These are phyloP conservation scores for Scleropages formosus DNA, from an alignment of 2,797 vertebrate genomes.

Conservation along the genomic window DNA sequence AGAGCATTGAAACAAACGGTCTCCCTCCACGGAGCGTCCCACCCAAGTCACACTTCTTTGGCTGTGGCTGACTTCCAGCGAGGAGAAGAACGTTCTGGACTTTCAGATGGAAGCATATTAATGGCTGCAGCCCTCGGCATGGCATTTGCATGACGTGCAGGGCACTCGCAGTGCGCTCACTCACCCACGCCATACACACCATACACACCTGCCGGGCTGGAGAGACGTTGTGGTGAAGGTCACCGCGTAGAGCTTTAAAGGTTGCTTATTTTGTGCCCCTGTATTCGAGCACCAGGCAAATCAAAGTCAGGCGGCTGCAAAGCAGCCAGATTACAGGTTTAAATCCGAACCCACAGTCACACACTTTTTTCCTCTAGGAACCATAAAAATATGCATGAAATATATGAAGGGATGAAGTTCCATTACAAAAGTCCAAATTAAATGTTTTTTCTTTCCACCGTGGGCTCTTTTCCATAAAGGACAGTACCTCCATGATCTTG, in stretches of 20 bases:
- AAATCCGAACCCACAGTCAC: constrained; percentile 34
- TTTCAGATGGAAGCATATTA: constrained; percentile 62
- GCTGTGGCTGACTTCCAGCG: too few relatives aligned
- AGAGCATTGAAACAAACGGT: too few relatives aligned
- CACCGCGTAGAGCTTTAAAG: constrained; percentile 73
- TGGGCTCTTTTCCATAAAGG: constrained; percentile 29
- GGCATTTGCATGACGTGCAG: constrained; percentile 48
- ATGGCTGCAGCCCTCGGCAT: constrained; percentile 65
- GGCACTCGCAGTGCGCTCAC: constrained; percentile 32
- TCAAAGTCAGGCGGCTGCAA: constrained; percentile 44
- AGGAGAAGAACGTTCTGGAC: constrained; percentile 52
- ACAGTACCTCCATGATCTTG: constrained; percentile 13
- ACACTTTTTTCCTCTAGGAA: too few relatives aligned
- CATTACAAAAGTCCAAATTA: constrained; percentile 32
- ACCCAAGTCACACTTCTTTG: too few relatives aligned
- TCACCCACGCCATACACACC: constrained; percentile 35
- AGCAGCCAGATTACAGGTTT: constrained; percentile 54
- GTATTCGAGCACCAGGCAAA: constrained; percentile 58
- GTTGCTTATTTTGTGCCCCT: constrained; percentile 61
- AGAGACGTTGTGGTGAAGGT: constrained; percentile 60
- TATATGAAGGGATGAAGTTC: constrained; percentile 39
- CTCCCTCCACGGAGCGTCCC: too few relatives aligned
- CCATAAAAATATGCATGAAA: constrained; percentile 32
- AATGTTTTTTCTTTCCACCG: constrained; percentile 33
- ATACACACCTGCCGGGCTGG: constrained; percentile 39